Evolutionary conservation across 2,113 vertebrate genomes (phyloP).

Genomic region (Pelecanus crispus): DNA sequence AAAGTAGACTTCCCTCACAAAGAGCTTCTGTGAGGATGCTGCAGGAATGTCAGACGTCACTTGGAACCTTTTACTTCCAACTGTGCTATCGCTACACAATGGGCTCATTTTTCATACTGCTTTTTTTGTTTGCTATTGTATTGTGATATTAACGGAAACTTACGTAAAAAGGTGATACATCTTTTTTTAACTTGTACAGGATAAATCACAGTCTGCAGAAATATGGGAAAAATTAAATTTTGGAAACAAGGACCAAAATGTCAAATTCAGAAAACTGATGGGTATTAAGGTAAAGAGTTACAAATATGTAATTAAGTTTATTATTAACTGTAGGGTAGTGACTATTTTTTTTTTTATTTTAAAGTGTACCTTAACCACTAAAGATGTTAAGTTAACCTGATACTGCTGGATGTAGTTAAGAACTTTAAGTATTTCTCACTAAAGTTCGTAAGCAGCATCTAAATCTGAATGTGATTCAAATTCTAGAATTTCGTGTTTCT

Average conservation of each 20-base stretch:
- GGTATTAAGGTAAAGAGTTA: slow-evolving; percentile 89
- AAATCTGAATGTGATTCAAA: not conserved
- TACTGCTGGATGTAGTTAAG: not conserved
- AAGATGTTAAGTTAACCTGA: not conserved
- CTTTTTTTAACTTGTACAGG: slow-evolving; percentile 67
- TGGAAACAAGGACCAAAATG: slow-evolving; percentile 99
- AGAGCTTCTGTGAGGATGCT: not conserved
- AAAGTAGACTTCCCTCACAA: not conserved
- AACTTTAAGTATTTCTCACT: not conserved
- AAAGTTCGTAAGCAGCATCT: not conserved
- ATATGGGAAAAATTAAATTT: slow-evolving; percentile 98
- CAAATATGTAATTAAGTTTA: not conserved
- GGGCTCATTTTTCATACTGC: not conserved
- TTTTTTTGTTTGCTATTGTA: not conserved
- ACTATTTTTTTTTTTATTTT: not conserved
- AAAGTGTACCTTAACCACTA: not conserved
- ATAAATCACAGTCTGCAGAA: slow-evolving; percentile 96
- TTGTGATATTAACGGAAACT: not conserved
- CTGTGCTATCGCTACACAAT: not conserved
- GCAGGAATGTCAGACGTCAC: not conserved
- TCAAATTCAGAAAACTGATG: slow-evolving; percentile 98
- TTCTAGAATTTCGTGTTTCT: not conserved
- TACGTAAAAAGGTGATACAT: not conserved
- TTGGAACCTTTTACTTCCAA: not conserved
- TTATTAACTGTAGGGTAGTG: not conserved